Evolutionary conservation across 2,797 vertebrate genomes (phyloP), one percentile per base, ranked within the genome.

Genomic region (Babyrousa celebensis): DNA sequence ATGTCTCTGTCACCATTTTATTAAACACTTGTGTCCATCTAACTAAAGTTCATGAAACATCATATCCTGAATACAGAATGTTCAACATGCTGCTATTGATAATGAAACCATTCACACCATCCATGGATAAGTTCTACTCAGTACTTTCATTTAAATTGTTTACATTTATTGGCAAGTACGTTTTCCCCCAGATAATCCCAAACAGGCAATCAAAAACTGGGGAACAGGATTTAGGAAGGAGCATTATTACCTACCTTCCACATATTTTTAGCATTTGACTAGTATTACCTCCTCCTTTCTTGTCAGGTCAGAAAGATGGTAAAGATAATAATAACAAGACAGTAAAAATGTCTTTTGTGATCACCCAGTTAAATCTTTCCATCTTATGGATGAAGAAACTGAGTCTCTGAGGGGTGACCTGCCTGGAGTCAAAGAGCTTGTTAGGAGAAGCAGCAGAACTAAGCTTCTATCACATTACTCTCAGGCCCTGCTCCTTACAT

Each of bases 11-110:
- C 48, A 75, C n/a, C 18, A 20, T 48, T 58, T 96, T 89, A 32
- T 94, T 79, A 91, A 82, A 11, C 43, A 54, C 3, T 2, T n/a
- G 70, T 40, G 56, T 63, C 58, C 63, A 77, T 14, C 75, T 84
- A 29, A 89, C 40, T 25, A 89, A 93, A 63, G 29, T 12, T 70
- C 32, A 79, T 82, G 40, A 85, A 89, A 86, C 77, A 85, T 2
- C 36, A 5, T 62, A 20, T 58, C 60, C 14, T 40, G 14, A 77
- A 56, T 56, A 67, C 3, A 54, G 48, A 92, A 60, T 56, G 21
- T 12, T 56, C 3, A 27, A 32, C 23, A 65, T n/a, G 40, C 82
- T 62, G 36, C 25, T 90, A 25, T 80, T 27, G 52, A 70, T 54
- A 83, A 83, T 15, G 17, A 36, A 89, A 92, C 67, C 21, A 56